Evolutionary conservation across 2,888 invertebrate species (phyloP).

Genomic region (Sinhomidia bicolor): DNA sequence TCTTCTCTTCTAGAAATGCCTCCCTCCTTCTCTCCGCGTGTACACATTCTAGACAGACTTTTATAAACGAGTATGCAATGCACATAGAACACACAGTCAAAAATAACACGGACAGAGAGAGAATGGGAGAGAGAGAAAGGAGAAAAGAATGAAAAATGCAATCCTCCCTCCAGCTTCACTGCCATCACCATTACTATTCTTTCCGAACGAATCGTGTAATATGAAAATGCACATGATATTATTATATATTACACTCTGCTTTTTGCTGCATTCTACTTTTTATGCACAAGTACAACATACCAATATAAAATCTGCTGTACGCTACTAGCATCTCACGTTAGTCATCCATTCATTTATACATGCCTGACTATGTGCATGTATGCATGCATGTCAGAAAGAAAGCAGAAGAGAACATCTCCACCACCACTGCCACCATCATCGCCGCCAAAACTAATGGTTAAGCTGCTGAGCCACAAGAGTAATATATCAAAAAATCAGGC

Average conservation of each 20-base stretch:
- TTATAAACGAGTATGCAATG: background rate
- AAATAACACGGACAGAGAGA: background rate
- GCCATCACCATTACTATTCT: conserved; percentile 43
- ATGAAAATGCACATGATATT: conserved; percentile 18
- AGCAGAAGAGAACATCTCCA: conserved; percentile 29
- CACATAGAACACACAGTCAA: background rate
- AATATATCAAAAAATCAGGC: conserved; percentile 80
- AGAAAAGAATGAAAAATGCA: conserved; percentile 62
- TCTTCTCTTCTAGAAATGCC: background rate
- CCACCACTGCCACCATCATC: background rate
- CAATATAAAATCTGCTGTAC: background rate
- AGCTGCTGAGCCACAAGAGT: conserved; percentile 75
- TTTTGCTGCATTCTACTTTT: conserved; percentile 6
- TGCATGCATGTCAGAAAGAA: conserved; percentile 36
- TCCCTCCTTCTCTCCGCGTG: background rate
- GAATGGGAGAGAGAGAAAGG: background rate
- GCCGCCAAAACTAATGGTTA: conserved; percentile 63
- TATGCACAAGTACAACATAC: background rate
- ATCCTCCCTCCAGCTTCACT: conserved; percentile 45
- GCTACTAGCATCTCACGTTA: too few species aligned
- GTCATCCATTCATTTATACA: background rate
- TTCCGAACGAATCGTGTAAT: conserved; percentile 37
- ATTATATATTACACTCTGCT: background rate
- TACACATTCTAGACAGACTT: background rate
- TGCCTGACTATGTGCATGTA: background rate